Base-by-base conservation (phyloP, 2,888 invertebrate species). In the Pristionchus entomophagus region DNA sequence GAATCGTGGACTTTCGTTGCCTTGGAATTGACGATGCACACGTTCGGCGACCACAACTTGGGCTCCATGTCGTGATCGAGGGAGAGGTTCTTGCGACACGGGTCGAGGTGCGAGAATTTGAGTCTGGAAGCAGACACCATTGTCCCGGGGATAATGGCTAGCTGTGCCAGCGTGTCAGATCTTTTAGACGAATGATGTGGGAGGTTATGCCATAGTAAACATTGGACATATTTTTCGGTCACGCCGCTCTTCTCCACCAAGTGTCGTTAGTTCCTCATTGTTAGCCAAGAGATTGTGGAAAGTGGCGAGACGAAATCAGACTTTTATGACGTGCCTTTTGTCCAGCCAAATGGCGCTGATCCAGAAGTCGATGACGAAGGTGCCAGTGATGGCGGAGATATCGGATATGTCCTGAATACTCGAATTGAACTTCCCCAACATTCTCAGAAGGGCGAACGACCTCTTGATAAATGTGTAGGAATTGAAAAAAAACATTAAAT, bases 61-160 rank as follows among this genome's bases (percentile, higher is more conserved):
- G 93, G 92, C 78, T 93, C 93, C 91, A 93, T 93, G 83, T 93
- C 93, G 86, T 93, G 93, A 86, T 93, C 93, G 41, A 93, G 81
- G 12, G 92, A 93, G 1, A 93, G 87, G 82, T 93, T 93, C 62
- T 88, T 89, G 0, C 92, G 89, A 77, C 92, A 92, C 0, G 92
- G 92, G 80, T 93, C 92, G 62, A 93, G 77, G 56, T 92, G 91
- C 4, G 86, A 87, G 86, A 93, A 92, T 22, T 90, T 86, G 10
- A 90, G 65, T 83, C 90, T 90, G 88, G 17, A 87, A 22, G 22
- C n/a, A n/a, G n/a, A n/a, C n/a, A n/a, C n/a, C n/a, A n/a, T n/a
- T n/a, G n/a, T n/a, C n/a, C n/a, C n/a, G n/a, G n/a, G n/a, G n/a
- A n/a, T n/a, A n/a, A n/a, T n/a, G n/a, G n/a, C n/a, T n/a, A n/a